These are phyloP conservation scores for Nasonia longicornis DNA, from an alignment of 1,140 invertebrate species.

Conservation along the genomic window DNA sequence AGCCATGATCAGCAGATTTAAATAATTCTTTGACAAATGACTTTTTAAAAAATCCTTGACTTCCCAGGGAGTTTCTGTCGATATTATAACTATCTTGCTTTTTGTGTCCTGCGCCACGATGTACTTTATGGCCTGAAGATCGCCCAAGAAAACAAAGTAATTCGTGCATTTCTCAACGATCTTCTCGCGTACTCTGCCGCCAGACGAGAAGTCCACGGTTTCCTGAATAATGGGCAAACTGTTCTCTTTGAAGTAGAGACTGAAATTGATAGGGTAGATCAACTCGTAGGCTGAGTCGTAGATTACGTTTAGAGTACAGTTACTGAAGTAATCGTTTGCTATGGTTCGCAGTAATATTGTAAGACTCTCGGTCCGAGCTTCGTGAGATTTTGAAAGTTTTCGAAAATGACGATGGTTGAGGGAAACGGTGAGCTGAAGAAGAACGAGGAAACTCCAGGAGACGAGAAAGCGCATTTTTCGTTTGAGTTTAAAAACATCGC, in stretches of 20 bases:
- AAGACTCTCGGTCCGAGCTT: constrained; percentile 22
- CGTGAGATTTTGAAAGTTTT: not conserved
- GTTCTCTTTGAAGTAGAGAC: constrained; percentile 53
- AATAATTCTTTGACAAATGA: constrained; percentile 72
- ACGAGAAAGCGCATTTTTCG: not conserved
- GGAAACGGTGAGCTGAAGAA: not conserved
- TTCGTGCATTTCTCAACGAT: constrained; percentile 69
- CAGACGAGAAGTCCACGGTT: not conserved
- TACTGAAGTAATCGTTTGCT: constrained; percentile 66
- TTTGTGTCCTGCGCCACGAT: constrained; percentile 72
- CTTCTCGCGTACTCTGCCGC: not conserved
- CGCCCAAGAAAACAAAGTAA: constrained; percentile 76
- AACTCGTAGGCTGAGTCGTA: constrained; percentile 72
- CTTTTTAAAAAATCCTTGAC: constrained; percentile 76
- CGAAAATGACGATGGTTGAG: not conserved
- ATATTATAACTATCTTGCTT: constrained; percentile 73
- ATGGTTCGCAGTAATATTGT: not conserved
- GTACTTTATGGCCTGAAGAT: constrained; percentile 71
- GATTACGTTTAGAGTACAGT: constrained; percentile 74
- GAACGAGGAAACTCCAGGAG: not conserved
- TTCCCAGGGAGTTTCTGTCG: constrained; percentile 78
- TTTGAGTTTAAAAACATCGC: not conserved
- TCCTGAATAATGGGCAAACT: not conserved
- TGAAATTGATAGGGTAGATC: constrained; percentile 69
- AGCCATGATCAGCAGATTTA: constrained; percentile 76